Conservation (phyloP, 2,113 vertebrate genomes). For the Otolemur garnettii region DNA sequence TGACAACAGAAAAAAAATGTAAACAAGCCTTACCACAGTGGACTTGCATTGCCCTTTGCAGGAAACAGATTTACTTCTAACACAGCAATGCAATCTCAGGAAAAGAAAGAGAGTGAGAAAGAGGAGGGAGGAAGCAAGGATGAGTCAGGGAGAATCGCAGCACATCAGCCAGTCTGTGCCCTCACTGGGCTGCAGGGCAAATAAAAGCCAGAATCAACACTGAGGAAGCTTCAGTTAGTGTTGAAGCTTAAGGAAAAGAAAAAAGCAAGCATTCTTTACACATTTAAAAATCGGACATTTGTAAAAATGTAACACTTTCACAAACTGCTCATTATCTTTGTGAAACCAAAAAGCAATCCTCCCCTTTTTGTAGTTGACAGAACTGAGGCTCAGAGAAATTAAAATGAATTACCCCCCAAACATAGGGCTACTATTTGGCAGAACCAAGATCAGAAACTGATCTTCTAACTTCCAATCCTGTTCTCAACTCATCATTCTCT, state of each 20-base stretch:
- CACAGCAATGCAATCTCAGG: neutral
- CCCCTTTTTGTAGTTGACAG: neutral
- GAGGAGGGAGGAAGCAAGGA: slow-evolving; percentile 48
- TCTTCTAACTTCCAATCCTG: neutral
- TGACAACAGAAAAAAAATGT: slow-evolving; percentile 24
- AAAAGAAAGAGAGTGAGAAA: neutral
- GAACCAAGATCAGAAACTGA: neutral
- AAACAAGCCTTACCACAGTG: slow-evolving; percentile 80
- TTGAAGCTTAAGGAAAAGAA: neutral
- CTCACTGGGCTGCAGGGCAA: slow-evolving; percentile 56
- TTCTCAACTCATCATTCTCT: neutral
- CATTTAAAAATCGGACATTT: neutral
- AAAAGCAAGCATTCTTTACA: neutral
- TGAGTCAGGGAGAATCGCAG: neutral
- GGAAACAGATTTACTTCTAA: slow-evolving; percentile 68
- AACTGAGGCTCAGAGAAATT: neutral
- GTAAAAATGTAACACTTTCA: neutral
- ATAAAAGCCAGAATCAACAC: slow-evolving; percentile 48
- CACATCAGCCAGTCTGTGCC: slow-evolving; percentile 40
- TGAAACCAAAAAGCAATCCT: neutral
- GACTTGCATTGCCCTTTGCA: slow-evolving; percentile 79
- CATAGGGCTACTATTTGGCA: neutral
- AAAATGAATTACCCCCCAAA: neutral
- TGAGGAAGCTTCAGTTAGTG: neutral
- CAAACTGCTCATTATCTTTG: neutral